Evolutionary conservation across 2,113 vertebrate species (phyloP).

Genomic region (Malaclemys terrapin): DNA sequence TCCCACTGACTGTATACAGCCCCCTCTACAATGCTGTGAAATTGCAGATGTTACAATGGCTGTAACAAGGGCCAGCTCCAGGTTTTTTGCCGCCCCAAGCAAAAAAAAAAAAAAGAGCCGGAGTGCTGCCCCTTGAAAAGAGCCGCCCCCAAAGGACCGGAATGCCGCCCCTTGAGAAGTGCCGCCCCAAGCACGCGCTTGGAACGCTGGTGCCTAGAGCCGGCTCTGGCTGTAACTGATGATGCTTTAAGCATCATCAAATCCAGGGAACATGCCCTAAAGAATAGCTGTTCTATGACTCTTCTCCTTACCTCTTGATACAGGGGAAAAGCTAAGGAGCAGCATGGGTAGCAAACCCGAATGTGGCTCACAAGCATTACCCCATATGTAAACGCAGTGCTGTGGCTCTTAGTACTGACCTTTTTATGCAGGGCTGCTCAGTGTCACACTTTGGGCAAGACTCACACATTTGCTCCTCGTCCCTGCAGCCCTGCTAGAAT

Average conservation of each 20-base stretch:
- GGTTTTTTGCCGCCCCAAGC: no score
- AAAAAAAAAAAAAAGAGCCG: no score
- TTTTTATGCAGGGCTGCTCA: neutral
- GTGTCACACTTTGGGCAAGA: neutral
- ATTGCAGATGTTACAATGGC: conserved; percentile 24
- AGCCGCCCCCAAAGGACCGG: no score
- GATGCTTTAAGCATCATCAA: neutral
- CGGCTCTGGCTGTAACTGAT: neutral
- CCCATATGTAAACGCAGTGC: neutral
- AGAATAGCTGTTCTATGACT: neutral
- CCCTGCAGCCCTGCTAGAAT: neutral
- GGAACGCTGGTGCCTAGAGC: no score
- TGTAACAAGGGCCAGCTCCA: neutral
- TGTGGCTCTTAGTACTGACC: neutral
- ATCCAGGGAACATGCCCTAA: neutral
- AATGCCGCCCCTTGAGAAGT: no score
- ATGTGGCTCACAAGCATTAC: neutral
- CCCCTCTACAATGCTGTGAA: conserved; percentile 19
- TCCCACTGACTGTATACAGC: neutral
- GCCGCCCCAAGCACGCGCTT: no score
- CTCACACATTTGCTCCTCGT: neutral
- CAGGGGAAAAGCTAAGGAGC: neutral
- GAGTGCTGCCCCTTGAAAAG: no score
- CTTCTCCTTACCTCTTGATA: neutral
- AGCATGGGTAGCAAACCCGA: neutral